A percentile compares a stretch with the other conserved stretches of the same genome.
Conservation (phyloP, 1,140 invertebrate species). For the Gryon sp. region DNA sequence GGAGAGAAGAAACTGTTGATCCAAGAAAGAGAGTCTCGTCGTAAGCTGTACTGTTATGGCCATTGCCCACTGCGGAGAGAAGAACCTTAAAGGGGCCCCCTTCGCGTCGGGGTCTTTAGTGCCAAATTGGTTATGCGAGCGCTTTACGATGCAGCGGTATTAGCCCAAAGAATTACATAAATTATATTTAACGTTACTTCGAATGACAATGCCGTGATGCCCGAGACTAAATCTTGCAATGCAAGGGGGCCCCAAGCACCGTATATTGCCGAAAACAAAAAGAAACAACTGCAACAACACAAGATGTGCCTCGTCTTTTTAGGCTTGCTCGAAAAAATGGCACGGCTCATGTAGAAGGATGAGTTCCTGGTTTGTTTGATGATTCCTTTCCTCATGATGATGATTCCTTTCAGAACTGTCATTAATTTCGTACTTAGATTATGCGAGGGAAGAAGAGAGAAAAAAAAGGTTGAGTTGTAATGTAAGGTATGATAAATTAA, state of each 20-base stretch:
- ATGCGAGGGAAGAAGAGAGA: too few species aligned
- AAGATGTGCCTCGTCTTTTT: conserved; percentile 22
- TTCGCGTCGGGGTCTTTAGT: conserved; percentile 72
- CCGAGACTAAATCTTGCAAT: conserved; percentile 55
- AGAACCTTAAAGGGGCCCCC: conserved; percentile 66
- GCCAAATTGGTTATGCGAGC: conserved; percentile 75
- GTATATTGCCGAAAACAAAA: conserved; percentile 46
- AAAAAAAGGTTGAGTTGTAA: too few species aligned
- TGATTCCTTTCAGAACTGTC: neutral
- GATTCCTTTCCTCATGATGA: neutral
- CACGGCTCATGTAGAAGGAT: neutral
- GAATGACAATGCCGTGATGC: conserved; percentile 62
- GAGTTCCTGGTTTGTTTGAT: neutral
- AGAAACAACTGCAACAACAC: neutral
- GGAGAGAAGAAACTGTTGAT: conserved; percentile 32
- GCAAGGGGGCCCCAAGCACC: conserved; percentile 24
- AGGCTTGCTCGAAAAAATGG: neutral
- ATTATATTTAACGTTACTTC: conserved; percentile 70
- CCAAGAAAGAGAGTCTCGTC: conserved; percentile 57
- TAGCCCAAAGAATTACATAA: conserved; percentile 74
- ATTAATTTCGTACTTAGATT: conserved; percentile 20
- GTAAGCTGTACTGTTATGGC: conserved; percentile 74
- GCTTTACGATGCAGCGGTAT: conserved; percentile 74
- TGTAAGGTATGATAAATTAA: too few species aligned
- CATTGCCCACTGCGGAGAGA: conserved; percentile 70